Conservation (phyloP, 2,888 invertebrate genomes). For the Morpho deidamia region DNA sequence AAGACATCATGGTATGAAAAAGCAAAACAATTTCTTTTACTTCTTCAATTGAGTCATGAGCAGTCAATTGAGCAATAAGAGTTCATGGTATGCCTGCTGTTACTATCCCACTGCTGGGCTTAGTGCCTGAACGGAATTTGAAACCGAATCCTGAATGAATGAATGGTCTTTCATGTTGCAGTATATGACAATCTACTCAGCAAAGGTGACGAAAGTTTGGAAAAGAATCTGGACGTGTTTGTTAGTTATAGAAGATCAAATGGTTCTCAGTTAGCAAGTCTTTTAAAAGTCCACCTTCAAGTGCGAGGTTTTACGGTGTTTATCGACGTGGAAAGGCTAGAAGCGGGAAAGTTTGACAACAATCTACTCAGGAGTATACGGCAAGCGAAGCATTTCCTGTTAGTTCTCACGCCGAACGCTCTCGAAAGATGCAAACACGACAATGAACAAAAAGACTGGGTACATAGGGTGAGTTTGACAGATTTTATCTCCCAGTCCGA, state of each 20-base stretch:
- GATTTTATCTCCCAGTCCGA: too few relatives aligned
- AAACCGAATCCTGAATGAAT: too few relatives aligned
- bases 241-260: constrained; percentile 98
- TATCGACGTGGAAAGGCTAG: constrained; percentile 97
- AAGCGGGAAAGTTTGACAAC: constrained; percentile 99
- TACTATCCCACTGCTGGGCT: too few relatives aligned
- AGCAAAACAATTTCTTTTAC: too few relatives aligned
- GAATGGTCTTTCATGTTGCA: constrained; percentile 42
- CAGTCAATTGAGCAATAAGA: too few relatives aligned
- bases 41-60: too few relatives aligned
- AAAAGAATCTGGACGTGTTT: constrained; percentile 97
- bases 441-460: constrained; percentile 98
- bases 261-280: constrained; percentile 96
- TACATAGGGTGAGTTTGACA: constrained; percentile 90
- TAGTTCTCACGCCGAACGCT: constrained; percentile 96
- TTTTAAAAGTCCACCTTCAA: constrained; percentile 97
- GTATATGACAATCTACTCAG: constrained; percentile 81
- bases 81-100: too few relatives aligned
- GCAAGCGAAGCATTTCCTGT: constrained; percentile 96
- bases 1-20: too few relatives aligned
- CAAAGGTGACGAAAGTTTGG: constrained; percentile 86
- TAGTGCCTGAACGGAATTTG: too few relatives aligned
- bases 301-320: constrained; percentile 97
- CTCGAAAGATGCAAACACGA: constrained; percentile 96
- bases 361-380: constrained; percentile 97